Evolutionary conservation across 2,113 vertebrate genomes (phyloP).

Genomic region (Cromileptes altivelis): DNA sequence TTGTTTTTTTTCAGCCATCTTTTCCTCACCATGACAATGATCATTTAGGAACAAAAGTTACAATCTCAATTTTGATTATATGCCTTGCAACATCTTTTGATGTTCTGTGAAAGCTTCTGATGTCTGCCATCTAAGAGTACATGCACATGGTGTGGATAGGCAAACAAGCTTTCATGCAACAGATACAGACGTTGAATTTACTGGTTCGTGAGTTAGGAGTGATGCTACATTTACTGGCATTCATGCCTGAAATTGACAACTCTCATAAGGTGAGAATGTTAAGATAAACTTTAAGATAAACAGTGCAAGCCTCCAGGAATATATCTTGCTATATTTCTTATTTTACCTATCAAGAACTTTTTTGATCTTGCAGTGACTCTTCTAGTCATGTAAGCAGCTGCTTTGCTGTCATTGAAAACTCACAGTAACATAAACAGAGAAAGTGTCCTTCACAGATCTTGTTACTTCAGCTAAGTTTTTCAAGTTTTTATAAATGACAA

Average conservation of each 20-base stretch:
- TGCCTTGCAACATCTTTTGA: neutral
- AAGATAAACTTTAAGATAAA: neutral
- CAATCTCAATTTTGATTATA: neutral
- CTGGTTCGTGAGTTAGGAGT: neutral
- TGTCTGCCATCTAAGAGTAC: neutral
- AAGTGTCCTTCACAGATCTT: slow-evolving; percentile 5
- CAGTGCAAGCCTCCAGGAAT: neutral
- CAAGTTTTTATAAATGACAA: slow-evolving; percentile 17
- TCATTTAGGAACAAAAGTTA: neutral
- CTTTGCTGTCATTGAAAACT: slow-evolving; percentile 33
- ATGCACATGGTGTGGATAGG: neutral
- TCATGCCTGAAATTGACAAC: neutral
- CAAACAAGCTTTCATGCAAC: neutral
- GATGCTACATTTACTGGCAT: neutral
- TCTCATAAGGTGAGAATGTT: neutral
- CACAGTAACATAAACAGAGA: slow-evolving; percentile 3
- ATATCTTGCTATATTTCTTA: neutral
- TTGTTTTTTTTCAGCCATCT: neutral
- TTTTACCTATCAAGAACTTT: slow-evolving; percentile 4
- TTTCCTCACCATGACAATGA: neutral
- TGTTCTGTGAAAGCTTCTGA: neutral
- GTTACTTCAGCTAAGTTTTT: neutral
- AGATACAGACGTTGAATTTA: neutral
- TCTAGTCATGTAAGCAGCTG: slow-evolving; percentile 3
- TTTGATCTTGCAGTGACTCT: neutral